Percentiles rank a stretch among this genome's conserved stretches.
These are phyloP conservation scores for Ennomos fuscantarius DNA, from an alignment of 2,888 invertebrate genomes.

Conservation along the genomic window DNA sequence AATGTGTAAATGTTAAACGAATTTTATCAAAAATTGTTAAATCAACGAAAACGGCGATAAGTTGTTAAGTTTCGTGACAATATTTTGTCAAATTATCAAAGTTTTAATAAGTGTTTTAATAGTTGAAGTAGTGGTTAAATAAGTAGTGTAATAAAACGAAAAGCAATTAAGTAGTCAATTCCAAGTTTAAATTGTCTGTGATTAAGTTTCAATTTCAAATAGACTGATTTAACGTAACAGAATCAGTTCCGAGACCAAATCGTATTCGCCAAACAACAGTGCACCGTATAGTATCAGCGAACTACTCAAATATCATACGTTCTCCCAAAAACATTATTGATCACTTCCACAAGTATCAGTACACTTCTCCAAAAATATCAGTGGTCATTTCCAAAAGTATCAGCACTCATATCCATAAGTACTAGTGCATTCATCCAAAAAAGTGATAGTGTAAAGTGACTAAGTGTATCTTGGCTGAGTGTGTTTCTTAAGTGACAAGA, in stretches of 20 bases:
- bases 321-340: not conserved
- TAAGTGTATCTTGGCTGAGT: not conserved
- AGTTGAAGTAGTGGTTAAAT: slow-evolving; percentile 36
- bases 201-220: slow-evolving; percentile 51
- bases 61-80: slow-evolving; percentile 57
- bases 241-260: slow-evolving; percentile 8
- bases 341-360: not conserved
- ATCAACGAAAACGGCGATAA: slow-evolving; percentile 63
- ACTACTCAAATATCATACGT: not conserved
- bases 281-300: not conserved
- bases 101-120: slow-evolving; percentile 41
- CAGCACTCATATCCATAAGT: not conserved
- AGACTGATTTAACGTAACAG: slow-evolving; percentile 34
- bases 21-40: slow-evolving; percentile 31
- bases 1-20: slow-evolving; percentile 21
- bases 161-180: slow-evolving; percentile 68
- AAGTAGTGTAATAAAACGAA: slow-evolving; percentile 37
- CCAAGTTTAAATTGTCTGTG: slow-evolving; percentile 56
- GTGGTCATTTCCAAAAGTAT: not conserved
- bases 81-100: slow-evolving; percentile 44
- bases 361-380: not conserved
- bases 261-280: too few species aligned
- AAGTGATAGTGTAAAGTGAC: slow-evolving; percentile 4
- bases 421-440: not conserved
- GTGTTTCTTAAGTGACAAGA: slow-evolving; percentile 35